Evolutionary conservation across 2,888 invertebrate genomes (phyloP).

Genomic region (Saturnia pavonia): DNA sequence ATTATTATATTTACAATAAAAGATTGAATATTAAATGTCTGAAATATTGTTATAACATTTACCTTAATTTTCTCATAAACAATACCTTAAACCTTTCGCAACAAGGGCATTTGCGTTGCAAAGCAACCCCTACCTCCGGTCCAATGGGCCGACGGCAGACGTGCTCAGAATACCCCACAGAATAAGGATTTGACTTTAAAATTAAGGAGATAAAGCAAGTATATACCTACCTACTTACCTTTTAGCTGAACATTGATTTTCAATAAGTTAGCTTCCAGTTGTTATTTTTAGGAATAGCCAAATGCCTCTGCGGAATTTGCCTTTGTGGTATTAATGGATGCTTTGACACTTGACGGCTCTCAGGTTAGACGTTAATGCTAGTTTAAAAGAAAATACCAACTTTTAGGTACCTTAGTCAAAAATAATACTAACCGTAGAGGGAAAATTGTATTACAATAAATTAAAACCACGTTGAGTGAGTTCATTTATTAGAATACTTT

Average conservation of each 20-base stretch:
- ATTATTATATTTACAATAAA: slow-evolving; percentile 11
- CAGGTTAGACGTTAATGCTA: background rate
- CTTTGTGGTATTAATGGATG: slow-evolving; percentile 3
- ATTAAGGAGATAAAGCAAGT: slow-evolving; percentile 63
- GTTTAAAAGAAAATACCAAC: background rate
- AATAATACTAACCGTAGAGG: background rate
- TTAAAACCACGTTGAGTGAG: no score
- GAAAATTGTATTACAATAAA: no score
- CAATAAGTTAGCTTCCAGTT: slow-evolving; percentile 38
- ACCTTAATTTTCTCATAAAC: slow-evolving; percentile 16
- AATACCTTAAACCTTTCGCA: slow-evolving; percentile 19
- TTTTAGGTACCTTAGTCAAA: slow-evolving; percentile 1
- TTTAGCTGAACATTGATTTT: slow-evolving; percentile 55
- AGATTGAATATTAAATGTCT: slow-evolving; percentile 6
- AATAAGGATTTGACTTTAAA: slow-evolving; percentile 73
- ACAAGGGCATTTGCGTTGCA: slow-evolving; percentile 21
- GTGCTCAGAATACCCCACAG: slow-evolving; percentile 60
- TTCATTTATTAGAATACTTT: no score
- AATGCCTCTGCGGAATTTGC: slow-evolving; percentile 4
- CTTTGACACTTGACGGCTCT: background rate
- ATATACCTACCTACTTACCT: slow-evolving; percentile 42
- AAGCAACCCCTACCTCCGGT: slow-evolving; percentile 17
- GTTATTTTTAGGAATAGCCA: slow-evolving; percentile 39
- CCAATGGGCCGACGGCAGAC: slow-evolving; percentile 25
- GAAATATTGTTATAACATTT: slow-evolving; percentile 10